These are phyloP conservation scores for Pachyramphus minor DNA, from an alignment of 2,113 vertebrate species.

Conservation along the genomic window DNA sequence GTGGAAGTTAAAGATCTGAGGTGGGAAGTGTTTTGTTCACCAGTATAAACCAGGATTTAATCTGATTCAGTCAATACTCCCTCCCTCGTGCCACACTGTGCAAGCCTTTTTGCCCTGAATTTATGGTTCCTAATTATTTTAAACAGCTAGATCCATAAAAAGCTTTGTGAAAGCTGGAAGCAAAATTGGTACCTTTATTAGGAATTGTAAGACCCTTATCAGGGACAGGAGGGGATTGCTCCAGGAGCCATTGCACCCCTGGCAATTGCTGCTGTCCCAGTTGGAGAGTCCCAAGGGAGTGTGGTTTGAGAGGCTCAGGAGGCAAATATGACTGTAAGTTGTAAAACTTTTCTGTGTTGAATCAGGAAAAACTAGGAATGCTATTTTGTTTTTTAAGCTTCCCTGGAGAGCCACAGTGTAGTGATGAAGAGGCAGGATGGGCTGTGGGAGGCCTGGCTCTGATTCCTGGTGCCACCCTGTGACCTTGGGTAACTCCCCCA, in stretches of 20 bases:
- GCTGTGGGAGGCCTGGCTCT: rapidly evolving
- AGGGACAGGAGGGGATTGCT: neutral
- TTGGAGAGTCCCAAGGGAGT: neutral
- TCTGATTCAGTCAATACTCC: neutral
- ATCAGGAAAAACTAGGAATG: neutral
- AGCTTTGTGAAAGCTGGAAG: slow-evolving; percentile 53
- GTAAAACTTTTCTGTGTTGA: neutral
- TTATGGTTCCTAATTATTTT: slow-evolving; percentile 57
- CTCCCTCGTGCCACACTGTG: neutral
- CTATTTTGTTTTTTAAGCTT: neutral
- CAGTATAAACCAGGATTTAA: neutral
- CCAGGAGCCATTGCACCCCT: neutral
- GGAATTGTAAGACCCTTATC: neutral
- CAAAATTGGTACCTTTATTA: slow-evolving; percentile 25
- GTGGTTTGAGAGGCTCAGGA: neutral
- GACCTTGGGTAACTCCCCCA: neutral
- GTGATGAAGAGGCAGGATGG: neutral
- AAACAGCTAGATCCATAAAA: slow-evolving; percentile 40
- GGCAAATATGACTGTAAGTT: neutral
- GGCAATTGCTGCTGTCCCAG: neutral
- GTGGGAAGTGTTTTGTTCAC: neutral
- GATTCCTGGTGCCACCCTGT: neutral
- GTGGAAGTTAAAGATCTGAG: neutral
- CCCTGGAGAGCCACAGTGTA: neutral
- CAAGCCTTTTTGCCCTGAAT: slow-evolving; percentile 31